Percentiles rank a stretch among this genome's conserved stretches.
phyloP scores from a whole-genome alignment of 53 echinoderm and acorn worm species.

The Astropecten irregularis region DNA sequence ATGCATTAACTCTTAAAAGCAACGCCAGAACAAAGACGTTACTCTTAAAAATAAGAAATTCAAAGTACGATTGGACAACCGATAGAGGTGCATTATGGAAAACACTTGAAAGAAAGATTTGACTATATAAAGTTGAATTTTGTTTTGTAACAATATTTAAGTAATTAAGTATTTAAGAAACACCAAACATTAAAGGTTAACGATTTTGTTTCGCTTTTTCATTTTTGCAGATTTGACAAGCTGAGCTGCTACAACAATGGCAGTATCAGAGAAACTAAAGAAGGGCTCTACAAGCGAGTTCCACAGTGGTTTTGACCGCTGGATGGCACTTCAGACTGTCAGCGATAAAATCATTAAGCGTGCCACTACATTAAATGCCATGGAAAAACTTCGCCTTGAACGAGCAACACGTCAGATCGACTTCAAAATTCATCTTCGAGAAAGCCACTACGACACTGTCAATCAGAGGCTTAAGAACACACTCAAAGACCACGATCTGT shows the following conservation, averaged over 20 bases:
- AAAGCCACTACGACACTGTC: slow-evolving; percentile 57
- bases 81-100: no score
- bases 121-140: no score
- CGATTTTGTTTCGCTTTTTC: no score
- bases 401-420: slow-evolving; percentile 60
- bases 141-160: no score
- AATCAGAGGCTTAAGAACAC: slow-evolving; percentile 60
- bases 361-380: slow-evolving; percentile 68
- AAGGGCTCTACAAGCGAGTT: slow-evolving; percentile 45
- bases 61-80: no score
- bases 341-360: slow-evolving; percentile 69
- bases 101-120: no score
- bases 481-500: slow-evolving; percentile 73
- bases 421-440: slow-evolving; percentile 60
- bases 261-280: slow-evolving; percentile 24
- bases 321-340: slow-evolving; percentile 65
- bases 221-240: no score
- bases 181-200: no score
- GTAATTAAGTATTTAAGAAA: no score
- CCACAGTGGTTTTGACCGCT: slow-evolving; percentile 76
- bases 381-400: slow-evolving; percentile 73
- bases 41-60: no score
- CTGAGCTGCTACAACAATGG: slow-evolving; percentile 4
- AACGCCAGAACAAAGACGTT: no score
- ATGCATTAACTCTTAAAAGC: no score